A percentile compares a stretch with the other conserved stretches of the same genome.
phyloP scores from a whole-genome alignment of 1,140 invertebrate genomes.

The Drosophila auraria region DNA sequence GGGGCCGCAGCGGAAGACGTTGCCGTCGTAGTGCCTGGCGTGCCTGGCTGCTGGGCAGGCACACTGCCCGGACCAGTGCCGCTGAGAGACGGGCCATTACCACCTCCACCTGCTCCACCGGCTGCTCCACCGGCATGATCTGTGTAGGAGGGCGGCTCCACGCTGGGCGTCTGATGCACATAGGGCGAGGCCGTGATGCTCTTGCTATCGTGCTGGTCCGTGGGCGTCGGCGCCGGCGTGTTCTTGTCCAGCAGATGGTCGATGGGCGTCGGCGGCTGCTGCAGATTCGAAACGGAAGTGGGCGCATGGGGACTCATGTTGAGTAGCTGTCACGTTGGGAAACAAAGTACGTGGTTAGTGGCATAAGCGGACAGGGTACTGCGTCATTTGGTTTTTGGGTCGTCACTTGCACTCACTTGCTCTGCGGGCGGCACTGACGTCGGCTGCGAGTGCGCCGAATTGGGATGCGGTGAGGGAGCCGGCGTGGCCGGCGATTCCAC shows the following conservation, averaged over 20 bases:
- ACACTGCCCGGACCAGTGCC: slow-evolving; percentile 58
- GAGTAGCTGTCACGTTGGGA: slow-evolving; percentile 50
- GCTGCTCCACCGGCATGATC: slow-evolving; percentile 26
- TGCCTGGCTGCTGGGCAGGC: slow-evolving; percentile 64
- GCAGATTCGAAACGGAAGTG: slow-evolving; percentile 83
- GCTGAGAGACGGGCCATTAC: slow-evolving; percentile 20
- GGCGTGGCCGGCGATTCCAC: slow-evolving; percentile 90
- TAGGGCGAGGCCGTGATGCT: slow-evolving; percentile 84
- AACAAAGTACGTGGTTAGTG: slow-evolving; percentile 7
- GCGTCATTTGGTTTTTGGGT: slow-evolving; percentile 81
- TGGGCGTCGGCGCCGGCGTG: slow-evolving; percentile 83
- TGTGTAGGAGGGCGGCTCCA: slow-evolving; percentile 76
- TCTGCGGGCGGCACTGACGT: slow-evolving; percentile 91
- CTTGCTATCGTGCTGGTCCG: slow-evolving; percentile 84
- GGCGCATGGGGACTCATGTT: slow-evolving; percentile 82
- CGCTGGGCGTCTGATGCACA: slow-evolving; percentile 80
- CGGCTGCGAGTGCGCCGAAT: slow-evolving; percentile 90
- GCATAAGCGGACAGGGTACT: not conserved
- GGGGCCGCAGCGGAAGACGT: slow-evolving; percentile 8
- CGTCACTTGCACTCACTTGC: slow-evolving; percentile 87
- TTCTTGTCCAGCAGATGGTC: slow-evolving; percentile 84
- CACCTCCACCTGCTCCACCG: not conserved
- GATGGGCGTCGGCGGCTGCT: slow-evolving; percentile 82
- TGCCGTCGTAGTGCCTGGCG: slow-evolving; percentile 46
- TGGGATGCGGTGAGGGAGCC: slow-evolving; percentile 91